phyloP scores from a whole-genome alignment of 2,113 vertebrate species.

The Otis tarda region DNA sequence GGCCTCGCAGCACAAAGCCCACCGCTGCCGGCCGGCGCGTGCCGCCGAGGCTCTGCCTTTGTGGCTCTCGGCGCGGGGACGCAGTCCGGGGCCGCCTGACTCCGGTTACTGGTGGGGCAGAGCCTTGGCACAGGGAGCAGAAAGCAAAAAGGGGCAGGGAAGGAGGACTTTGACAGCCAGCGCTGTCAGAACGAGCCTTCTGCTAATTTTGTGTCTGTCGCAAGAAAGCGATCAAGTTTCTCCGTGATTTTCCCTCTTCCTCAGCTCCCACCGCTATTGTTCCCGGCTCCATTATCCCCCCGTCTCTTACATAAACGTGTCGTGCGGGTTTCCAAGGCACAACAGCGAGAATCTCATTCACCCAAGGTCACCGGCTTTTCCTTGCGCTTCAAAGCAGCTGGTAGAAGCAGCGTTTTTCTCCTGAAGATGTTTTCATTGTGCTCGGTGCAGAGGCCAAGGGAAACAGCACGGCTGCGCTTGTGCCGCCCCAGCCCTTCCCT shows the following conservation, averaged over 20 bases:
- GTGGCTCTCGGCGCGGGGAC: rapidly evolving
- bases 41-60: neutral
- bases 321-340: slow-evolving; percentile 10
- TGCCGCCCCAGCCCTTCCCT: slow-evolving; percentile 33
- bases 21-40: neutral
- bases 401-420: slow-evolving; percentile 21
- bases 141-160: neutral
- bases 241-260: neutral
- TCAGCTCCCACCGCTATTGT: slow-evolving; percentile 6
- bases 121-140: neutral
- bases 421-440: slow-evolving; percentile 16
- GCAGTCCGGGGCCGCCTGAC: neutral
- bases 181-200: neutral
- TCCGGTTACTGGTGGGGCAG: rapidly evolving
- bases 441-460: neutral
- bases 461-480: neutral
- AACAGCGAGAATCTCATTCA: slow-evolving; percentile 27
- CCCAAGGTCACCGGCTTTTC: slow-evolving; percentile 67
- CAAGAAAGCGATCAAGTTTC: neutral
- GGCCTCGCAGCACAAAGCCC: neutral
- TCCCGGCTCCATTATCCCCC: slow-evolving; percentile 27
- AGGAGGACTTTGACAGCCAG: neutral
- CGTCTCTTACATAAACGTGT: slow-evolving; percentile 23
- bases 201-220: neutral
- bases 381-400: slow-evolving; percentile 56